phyloP scores from a whole-genome alignment of 2,888 invertebrate species.

The Troides oblongomaculatus region DNA sequence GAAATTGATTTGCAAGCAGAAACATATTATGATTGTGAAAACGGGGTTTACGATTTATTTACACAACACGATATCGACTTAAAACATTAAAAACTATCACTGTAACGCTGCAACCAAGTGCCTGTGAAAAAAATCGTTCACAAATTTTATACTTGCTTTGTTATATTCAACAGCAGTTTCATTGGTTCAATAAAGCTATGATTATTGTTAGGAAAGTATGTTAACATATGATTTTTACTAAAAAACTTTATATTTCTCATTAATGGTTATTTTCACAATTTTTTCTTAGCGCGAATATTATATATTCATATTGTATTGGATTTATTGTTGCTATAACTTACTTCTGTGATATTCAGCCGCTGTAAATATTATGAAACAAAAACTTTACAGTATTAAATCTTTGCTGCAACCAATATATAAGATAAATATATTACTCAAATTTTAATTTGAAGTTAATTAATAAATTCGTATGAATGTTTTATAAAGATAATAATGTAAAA shows the following conservation, averaged over 20 bases:
- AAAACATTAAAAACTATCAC: constrained; percentile 69
- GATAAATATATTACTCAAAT: too few relatives aligned
- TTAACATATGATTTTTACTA: background rate
- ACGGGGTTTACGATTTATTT: constrained; percentile 80
- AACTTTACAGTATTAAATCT: too few relatives aligned
- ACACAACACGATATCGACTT: constrained; percentile 72
- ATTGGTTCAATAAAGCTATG: constrained; percentile 4
- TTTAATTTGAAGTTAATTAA: too few relatives aligned
- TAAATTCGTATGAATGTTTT: too few relatives aligned
- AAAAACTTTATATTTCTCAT: too few relatives aligned
- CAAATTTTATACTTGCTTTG: constrained; percentile 29
- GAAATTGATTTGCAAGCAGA: constrained; percentile 80
- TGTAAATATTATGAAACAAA: too few relatives aligned
- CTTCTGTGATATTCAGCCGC: too few relatives aligned
- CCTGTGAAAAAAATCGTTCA: constrained; percentile 37
- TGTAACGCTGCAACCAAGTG: constrained; percentile 48
- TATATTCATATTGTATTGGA: background rate
- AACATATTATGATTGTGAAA: constrained; percentile 81
- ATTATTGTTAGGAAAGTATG: background rate
- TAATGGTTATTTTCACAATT: background rate
- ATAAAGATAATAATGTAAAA: too few relatives aligned
- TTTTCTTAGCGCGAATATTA: background rate
- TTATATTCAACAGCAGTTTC: constrained; percentile 29
- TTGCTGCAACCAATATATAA: too few relatives aligned
- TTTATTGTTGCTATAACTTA: background rate